Evolutionary conservation across 2,888 invertebrate genomes (phyloP).

Genomic region (Melinaea menophilus): DNA sequence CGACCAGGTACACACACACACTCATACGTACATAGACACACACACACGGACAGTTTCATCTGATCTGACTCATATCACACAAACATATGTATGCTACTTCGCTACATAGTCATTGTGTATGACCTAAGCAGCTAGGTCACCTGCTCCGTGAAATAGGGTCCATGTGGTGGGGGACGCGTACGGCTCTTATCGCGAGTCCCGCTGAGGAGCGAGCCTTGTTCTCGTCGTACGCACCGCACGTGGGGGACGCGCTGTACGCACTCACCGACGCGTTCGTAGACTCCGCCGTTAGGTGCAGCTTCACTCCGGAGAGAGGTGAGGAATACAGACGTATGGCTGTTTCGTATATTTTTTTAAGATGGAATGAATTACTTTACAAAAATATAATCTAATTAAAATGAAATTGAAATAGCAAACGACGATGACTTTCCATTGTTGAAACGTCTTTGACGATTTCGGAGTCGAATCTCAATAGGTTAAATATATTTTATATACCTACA

Average conservation of each 20-base stretch:
- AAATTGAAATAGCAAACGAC: too few species aligned
- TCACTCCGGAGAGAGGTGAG: conserved; percentile 53
- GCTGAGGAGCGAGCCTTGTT: conserved; percentile 11
- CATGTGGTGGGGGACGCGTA: conserved; percentile 53
- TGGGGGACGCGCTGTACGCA: conserved; percentile 40
- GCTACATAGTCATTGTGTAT: conserved; percentile 35
- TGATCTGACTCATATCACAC: conserved; percentile 28
- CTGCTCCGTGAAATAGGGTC: conserved; percentile 52
- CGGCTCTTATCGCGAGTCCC: conserved; percentile 16
- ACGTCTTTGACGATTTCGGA: too few species aligned
- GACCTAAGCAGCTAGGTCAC: conserved; percentile 56
- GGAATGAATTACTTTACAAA: too few species aligned
- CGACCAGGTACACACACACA: conserved; percentile 45
- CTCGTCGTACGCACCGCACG: conserved; percentile 41
- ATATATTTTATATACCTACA: too few species aligned
- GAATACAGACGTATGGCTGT: too few species aligned
- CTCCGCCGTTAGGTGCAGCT: conserved; percentile 44
- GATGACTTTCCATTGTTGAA: too few species aligned
- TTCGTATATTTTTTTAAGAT: too few species aligned
- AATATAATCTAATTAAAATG: too few species aligned
- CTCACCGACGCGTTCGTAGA: conserved; percentile 48
- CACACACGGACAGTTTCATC: conserved; percentile 19
- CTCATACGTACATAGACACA: too few species aligned
- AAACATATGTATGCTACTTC: conserved; percentile 37
- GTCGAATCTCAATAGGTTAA: too few species aligned